Base-by-base conservation (phyloP, 2,797 vertebrate species). In the Saguinus oedipus region DNA sequence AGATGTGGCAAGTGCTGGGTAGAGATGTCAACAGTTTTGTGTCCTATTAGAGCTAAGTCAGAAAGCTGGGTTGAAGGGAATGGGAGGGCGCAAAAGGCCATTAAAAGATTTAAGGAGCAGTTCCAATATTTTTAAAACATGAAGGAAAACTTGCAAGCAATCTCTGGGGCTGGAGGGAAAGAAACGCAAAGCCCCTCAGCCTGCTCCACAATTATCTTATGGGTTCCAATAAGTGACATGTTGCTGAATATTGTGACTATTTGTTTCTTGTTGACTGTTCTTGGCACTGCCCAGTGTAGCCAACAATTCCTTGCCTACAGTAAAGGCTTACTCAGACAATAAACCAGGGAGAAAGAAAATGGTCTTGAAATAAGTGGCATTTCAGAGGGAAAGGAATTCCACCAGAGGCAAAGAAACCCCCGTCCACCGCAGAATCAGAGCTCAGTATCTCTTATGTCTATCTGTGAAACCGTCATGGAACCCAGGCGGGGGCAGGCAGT, bases 321-420 rank as follows among this genome's bases (percentile, higher is more conserved):
- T 15, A 59, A 70, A 94, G 42, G 0, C 70, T 87, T 42, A 7
- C 59, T 75, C 68, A 89, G 88, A 93, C 92, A 70, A 59, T 13
- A 36, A 44, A 30, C 36, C 53, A 44, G 6, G 17, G 61, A 57
- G 44, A 78, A 26, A 44, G 33, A 27, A 13, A 59, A 27, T 0
- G 92, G 72, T 74, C 93, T 87, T 64, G 88, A 92, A 92, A 85
- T 74, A 1, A 79, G 44, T 0, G 12, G 55, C 82, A 57, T 70
- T 68, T 61, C 50, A 61, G 55, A 87, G 12, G 33, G 75, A 86
- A 92, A 95, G 72, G 87, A 90, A 82, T 92, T 89, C 50, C 53
- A 13, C 89, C 81, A 80, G 82, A 44, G 93, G 81, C 92, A 61
- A 74, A 72, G 64, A 78, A 93, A 48, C 15, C 22, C 46, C 12